These are phyloP conservation scores for Gallirallus australis DNA, from an alignment of 2,797 vertebrate species.

Conservation along the genomic window DNA sequence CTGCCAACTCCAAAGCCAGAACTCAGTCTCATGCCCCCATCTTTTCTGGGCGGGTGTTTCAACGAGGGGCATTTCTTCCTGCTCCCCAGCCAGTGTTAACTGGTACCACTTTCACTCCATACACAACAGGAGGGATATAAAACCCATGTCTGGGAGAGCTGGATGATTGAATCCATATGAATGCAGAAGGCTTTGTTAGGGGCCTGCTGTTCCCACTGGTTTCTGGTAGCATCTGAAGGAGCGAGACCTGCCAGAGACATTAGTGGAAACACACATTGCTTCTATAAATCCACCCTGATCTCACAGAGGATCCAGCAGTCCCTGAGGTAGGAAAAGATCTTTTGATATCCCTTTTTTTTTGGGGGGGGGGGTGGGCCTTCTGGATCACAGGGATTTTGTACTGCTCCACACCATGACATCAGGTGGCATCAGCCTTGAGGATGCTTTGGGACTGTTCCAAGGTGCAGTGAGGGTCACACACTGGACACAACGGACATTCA, in stretches of 20 bases:
- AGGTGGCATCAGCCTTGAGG: not conserved
- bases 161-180: not conserved
- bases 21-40: too few species aligned
- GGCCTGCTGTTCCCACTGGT: not conserved
- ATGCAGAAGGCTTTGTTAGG: not conserved
- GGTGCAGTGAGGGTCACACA: not conserved
- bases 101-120: not conserved
- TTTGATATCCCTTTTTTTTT: not conserved
- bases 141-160: not conserved
- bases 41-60: not conserved
- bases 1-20: not conserved
- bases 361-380: too few species aligned
- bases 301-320: not conserved
- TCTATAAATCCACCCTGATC: not conserved
- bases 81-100: not conserved
- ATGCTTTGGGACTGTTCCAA: not conserved
- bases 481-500: rapidly evolving
- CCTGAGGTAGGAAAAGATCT: not conserved
- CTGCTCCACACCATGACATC: not conserved
- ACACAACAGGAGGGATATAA: not conserved
- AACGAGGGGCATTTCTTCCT: not conserved
- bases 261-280: not conserved
- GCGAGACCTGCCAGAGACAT: not conserved
- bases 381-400: not conserved
- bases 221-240: not conserved